Conservation (phyloP, 1,140 invertebrate genomes). For the Saccostrea echinata region DNA sequence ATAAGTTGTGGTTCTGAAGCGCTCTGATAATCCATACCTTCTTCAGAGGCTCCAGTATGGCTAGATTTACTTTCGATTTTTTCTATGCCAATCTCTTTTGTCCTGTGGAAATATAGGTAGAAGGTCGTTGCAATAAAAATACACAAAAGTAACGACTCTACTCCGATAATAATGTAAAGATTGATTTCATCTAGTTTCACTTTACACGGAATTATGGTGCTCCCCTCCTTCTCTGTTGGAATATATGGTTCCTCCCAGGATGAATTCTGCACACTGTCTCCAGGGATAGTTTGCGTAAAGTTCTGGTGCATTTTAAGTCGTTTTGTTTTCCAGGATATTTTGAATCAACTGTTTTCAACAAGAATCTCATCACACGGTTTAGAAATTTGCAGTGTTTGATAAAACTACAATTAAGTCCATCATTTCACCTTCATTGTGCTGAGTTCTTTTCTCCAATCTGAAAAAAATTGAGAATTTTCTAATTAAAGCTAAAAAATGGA, state of each 20-base stretch:
- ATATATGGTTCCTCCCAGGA: not conserved
- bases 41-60: not conserved
- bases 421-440: conserved; percentile 7
- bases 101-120: not conserved
- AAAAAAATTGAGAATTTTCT: not conserved
- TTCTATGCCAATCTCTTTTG: not conserved
- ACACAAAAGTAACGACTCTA: not conserved
- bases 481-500: not conserved
- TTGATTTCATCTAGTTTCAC: conserved; percentile 29
- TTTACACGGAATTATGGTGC: not conserved
- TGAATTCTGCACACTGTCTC: not conserved
- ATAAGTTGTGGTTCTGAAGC: conserved; percentile 3
- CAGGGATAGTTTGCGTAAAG: not conserved
- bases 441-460: not conserved
- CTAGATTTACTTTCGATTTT: not conserved
- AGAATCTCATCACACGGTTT: not conserved
- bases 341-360: not conserved
- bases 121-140: not conserved
- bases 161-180: conserved; percentile 7
- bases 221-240: not conserved
- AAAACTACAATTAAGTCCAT: not conserved
- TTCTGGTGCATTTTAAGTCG: conserved; percentile 8
- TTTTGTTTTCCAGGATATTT: not conserved
- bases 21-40: not conserved
- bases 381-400: not conserved